These are phyloP conservation scores for Bufo gargarizans DNA, from an alignment of 2,113 vertebrate species.

Conservation along the genomic window DNA sequence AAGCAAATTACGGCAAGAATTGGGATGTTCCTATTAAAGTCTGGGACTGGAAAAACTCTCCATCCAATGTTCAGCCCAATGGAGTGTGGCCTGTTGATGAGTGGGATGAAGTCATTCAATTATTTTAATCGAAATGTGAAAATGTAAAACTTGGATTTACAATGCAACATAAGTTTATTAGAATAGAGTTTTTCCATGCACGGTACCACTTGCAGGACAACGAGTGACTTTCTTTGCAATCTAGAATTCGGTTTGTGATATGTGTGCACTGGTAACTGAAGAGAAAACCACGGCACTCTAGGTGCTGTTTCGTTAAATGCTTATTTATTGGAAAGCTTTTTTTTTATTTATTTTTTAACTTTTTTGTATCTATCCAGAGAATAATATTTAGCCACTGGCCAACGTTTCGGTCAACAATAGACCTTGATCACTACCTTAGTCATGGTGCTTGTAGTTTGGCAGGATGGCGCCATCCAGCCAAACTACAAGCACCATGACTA, in stretches of 20 bases:
- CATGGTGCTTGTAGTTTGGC: too few species aligned
- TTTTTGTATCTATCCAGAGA: too few species aligned
- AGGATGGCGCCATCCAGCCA: too few species aligned
- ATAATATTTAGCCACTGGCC: too few species aligned
- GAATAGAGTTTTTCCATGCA: too few species aligned
- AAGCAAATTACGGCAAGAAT: constrained; percentile 84
- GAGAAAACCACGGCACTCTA: too few species aligned
- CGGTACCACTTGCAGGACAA: not conserved
- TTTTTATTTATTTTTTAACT: too few species aligned
- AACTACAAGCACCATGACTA: too few species aligned
- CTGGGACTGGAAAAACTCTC: constrained; percentile 90
- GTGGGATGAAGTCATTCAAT: constrained; percentile 86
- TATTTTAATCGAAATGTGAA: constrained; percentile 71
- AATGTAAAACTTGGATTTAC: not conserved
- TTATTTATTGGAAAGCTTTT: too few species aligned
- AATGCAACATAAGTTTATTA: not conserved
- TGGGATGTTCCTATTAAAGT: constrained; percentile 82
- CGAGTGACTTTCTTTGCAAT: not conserved
- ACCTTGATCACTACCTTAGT: too few species aligned
- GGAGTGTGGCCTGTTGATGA: constrained; percentile 83
- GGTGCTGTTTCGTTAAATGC: too few species aligned
- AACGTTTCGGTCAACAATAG: too few species aligned
- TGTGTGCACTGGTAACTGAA: not conserved
- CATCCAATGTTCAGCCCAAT: constrained; percentile 81
- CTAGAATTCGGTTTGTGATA: not conserved